Percentiles rank a stretch among this genome's conserved stretches.
Evolutionary conservation across 2,797 vertebrate genomes (phyloP).

Genomic region (Neosilurus hyrtlii): DNA sequence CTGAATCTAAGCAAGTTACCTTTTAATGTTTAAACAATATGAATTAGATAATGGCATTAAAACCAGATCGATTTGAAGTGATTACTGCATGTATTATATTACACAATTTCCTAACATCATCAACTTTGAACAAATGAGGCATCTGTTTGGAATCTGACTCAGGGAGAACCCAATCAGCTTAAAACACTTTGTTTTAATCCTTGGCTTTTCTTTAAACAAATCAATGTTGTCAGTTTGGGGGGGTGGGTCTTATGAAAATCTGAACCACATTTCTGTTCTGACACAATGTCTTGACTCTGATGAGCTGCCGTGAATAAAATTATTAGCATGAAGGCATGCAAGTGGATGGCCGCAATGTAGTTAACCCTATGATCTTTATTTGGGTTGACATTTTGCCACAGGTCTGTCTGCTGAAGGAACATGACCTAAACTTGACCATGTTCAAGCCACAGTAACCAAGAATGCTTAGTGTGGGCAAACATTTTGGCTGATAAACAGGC

Average conservation of each 20-base stretch:
- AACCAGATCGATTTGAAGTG: background rate
- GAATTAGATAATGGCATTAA: background rate
- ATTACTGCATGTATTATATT: background rate
- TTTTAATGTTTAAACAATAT: background rate
- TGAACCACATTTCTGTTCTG: background rate
- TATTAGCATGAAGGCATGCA: background rate
- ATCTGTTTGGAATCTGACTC: background rate
- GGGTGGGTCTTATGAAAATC: background rate
- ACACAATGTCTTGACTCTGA: background rate
- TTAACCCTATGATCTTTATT: too few relatives aligned
- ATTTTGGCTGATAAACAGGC: too few relatives aligned
- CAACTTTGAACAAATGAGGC: background rate
- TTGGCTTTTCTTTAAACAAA: background rate
- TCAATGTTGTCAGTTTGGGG: background rate
- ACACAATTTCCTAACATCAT: background rate
- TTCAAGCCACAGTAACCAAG: background rate
- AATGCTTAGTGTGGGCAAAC: background rate
- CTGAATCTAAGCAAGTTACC: background rate
- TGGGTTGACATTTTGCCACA: background rate
- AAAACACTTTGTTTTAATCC: background rate
- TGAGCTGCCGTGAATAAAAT: background rate
- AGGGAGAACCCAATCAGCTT: background rate
- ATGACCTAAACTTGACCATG: background rate
- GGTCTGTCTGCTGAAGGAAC: background rate
- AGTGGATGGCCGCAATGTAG: background rate